Percentiles rank a stretch among this genome's conserved stretches.
These are phyloP conservation scores for Luehdorfia chinensis DNA, from an alignment of 1,140 invertebrate species.

Conservation along the genomic window DNA sequence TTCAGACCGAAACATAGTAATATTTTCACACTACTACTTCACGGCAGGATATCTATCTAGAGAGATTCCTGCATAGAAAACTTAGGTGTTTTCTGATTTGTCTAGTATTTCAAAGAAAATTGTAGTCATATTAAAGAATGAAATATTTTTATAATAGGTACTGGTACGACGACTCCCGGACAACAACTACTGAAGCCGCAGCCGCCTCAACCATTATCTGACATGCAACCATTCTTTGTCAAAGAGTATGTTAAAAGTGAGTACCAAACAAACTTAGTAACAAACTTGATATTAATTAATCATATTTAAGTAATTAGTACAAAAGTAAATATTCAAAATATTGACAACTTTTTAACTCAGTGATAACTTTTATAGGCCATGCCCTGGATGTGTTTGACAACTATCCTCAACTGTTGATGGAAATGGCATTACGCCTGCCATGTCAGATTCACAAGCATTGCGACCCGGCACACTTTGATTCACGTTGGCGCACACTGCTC, in stretches of 20 bases:
- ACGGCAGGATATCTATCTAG: no score
- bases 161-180: conserved; percentile 39
- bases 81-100: no score
- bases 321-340: not conserved
- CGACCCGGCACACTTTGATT: conserved; percentile 86
- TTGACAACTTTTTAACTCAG: not conserved
- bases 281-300: not conserved
- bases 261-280: conserved; percentile 24
- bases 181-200: conserved; percentile 87
- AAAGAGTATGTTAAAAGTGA: conserved; percentile 92
- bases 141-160: conserved; percentile 30
- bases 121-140: no score
- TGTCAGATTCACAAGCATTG: conserved; percentile 93
- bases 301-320: no score
- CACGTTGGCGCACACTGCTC: conserved; percentile 87
- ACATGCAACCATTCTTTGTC: conserved; percentile 97
- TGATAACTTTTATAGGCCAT: conserved; percentile 77
- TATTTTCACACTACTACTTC: no score
- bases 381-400: conserved; percentile 95
- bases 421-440: conserved; percentile 95
- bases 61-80: no score
- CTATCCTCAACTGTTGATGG: conserved; percentile 94
- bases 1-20: no score
- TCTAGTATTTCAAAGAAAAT: no score
- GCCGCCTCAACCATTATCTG: conserved; percentile 87